Conservation (phyloP, 2,888 invertebrate species). For the Troglohyphantes excavatus region DNA sequence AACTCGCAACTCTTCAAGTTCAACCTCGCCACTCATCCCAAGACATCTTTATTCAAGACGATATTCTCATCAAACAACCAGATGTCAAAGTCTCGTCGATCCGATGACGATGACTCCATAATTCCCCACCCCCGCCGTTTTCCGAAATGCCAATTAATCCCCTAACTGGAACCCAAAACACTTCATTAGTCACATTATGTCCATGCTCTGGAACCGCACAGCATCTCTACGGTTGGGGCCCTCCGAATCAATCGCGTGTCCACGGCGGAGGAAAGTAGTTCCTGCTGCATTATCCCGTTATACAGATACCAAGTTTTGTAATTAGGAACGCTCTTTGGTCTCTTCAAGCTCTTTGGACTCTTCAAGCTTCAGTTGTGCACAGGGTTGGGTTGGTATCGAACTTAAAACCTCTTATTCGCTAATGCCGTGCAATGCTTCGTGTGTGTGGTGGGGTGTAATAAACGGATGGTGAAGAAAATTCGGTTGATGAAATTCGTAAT, state of each 20-base stretch:
- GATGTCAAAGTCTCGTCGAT: too few relatives aligned
- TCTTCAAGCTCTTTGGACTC: constrained; percentile 62
- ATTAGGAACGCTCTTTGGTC: constrained; percentile 70
- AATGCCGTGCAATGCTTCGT: not conserved
- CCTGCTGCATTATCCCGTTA: constrained; percentile 55
- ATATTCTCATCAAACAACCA: too few relatives aligned
- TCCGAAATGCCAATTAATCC: constrained; percentile 68
- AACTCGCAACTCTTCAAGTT: too few relatives aligned
- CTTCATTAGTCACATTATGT: constrained; percentile 73
- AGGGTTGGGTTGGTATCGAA: not conserved
- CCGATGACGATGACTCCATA: not conserved
- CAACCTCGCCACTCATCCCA: too few relatives aligned
- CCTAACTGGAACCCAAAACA: constrained; percentile 65
- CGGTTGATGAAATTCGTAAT: not conserved
- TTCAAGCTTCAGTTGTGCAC: constrained; percentile 57
- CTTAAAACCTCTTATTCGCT: not conserved
- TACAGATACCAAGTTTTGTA: constrained; percentile 71
- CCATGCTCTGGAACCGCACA: constrained; percentile 13
- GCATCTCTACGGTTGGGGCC: constrained; percentile 8
- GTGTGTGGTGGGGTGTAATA: not conserved
- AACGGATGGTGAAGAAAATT: not conserved
- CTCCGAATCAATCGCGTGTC: constrained; percentile 55
- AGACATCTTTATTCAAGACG: too few relatives aligned
- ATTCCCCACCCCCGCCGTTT: not conserved
- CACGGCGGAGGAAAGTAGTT: constrained; percentile 56